Conservation (phyloP, 2,113 vertebrate genomes). For the Protobothrops flavoviridis region DNA sequence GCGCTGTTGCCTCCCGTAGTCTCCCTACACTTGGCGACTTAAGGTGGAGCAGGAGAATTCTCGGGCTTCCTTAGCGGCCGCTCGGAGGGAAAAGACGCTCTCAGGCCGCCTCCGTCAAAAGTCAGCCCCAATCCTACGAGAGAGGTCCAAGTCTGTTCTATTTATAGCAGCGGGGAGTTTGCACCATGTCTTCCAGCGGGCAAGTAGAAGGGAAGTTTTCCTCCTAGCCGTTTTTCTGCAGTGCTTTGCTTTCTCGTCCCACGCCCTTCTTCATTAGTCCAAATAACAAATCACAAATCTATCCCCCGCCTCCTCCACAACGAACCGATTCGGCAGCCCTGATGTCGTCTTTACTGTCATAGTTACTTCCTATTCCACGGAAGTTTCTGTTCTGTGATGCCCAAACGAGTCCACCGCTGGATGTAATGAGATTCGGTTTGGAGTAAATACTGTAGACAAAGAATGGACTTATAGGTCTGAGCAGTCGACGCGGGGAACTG, state of each 20-base stretch:
- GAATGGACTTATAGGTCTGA: neutral
- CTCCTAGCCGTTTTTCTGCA: conserved; percentile 38
- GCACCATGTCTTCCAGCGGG: neutral
- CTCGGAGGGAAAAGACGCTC: conserved; percentile 1
- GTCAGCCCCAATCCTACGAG: neutral
- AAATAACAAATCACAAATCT: conserved; percentile 46
- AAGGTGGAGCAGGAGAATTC: conserved; percentile 63
- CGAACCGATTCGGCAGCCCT: conserved; percentile 55
- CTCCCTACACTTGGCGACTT: conserved; percentile 46
- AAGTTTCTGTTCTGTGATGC: neutral
- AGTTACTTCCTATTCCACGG: neutral
- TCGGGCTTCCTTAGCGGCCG: conserved; percentile 20
- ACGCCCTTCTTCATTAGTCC: conserved; percentile 38
- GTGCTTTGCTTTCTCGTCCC: neutral
- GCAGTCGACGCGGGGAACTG: too few species aligned
- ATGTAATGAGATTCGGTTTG: neutral
- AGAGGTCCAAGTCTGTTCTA: neutral
- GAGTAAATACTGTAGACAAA: neutral
- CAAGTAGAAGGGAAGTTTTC: conserved; percentile 2
- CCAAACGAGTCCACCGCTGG: neutral
- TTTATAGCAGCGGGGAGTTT: neutral
- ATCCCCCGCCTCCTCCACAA: conserved; percentile 53
- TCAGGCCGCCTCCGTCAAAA: conserved; percentile 9
- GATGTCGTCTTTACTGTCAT: conserved; percentile 47
- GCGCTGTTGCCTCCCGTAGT: conserved; percentile 28